These are phyloP conservation scores for Microtus pennsylvanicus DNA, from an alignment of 2,113 vertebrate species.

Conservation along the genomic window DNA sequence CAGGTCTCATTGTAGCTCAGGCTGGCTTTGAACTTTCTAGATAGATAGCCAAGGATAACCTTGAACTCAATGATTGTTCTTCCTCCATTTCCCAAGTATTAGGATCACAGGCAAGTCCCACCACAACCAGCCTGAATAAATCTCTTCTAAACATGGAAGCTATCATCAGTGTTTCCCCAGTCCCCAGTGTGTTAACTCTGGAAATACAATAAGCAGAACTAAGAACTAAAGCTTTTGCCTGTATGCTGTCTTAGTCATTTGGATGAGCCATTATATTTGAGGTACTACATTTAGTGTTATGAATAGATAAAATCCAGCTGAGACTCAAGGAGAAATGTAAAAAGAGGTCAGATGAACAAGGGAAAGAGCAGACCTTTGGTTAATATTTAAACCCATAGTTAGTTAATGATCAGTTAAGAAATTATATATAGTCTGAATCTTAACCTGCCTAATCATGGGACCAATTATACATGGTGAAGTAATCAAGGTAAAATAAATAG, in stretches of 20 bases:
- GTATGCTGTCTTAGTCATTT: constrained; percentile 54
- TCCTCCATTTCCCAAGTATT: neutral
- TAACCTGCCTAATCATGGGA: constrained; percentile 76
- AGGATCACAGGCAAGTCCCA: neutral
- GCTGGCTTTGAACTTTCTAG: neutral
- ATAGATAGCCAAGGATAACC: neutral
- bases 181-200: neutral
- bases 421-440: constrained; percentile 71
- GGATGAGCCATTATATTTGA: constrained; percentile 64
- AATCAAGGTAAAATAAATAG: constrained; percentile 81
- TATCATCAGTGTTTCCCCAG: neutral
- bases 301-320: constrained; percentile 72
- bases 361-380: constrained; percentile 72
- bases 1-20: neutral
- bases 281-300: constrained; percentile 59
- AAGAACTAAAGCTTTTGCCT: constrained; percentile 52
- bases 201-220: constrained; percentile 24
- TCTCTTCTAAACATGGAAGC: constrained; percentile 51
- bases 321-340: constrained; percentile 69
- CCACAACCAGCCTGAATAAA: neutral
- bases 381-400: constrained; percentile 78
- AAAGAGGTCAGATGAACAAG: constrained; percentile 75
- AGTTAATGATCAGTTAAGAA: constrained; percentile 81
- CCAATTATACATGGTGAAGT: constrained; percentile 79
- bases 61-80: neutral